These are phyloP conservation scores for Takifugu flavidus DNA, from an alignment of 2,113 vertebrate genomes.

Conservation along the genomic window DNA sequence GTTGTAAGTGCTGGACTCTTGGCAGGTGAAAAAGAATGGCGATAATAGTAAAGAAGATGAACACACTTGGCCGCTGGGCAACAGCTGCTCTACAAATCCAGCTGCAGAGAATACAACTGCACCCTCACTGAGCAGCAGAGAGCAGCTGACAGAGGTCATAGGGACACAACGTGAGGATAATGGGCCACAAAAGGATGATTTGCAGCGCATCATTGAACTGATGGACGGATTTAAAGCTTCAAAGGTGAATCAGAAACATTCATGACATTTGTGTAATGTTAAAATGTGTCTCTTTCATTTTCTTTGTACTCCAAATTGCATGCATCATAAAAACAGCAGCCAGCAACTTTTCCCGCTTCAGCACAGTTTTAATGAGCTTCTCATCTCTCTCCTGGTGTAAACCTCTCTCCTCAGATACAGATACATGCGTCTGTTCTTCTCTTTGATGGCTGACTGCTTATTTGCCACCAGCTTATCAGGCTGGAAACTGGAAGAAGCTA, in stretches of 20 bases:
- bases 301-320: too few relatives aligned
- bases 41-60: slow-evolving; percentile 14
- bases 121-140: slow-evolving; percentile 20
- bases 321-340: too few relatives aligned
- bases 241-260: slow-evolving; percentile 75
- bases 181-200: slow-evolving; percentile 30
- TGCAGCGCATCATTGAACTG: slow-evolving; percentile 74
- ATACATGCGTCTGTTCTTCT: too few relatives aligned
- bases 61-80: slow-evolving; percentile 18
- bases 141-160: slow-evolving; percentile 6
- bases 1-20: background rate
- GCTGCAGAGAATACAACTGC: background rate
- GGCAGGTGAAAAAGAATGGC: slow-evolving; percentile 42
- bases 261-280: too few relatives aligned
- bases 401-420: too few relatives aligned
- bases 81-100: slow-evolving; percentile 46
- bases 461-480: too few relatives aligned
- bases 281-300: too few relatives aligned
- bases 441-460: too few relatives aligned
- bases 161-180: background rate
- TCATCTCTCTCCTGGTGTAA: too few relatives aligned
- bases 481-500: too few relatives aligned
- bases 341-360: too few relatives aligned
- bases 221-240: slow-evolving; percentile 88
- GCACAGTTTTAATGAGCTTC: too few relatives aligned